Percentiles rank a stretch among this genome's conserved stretches.
phyloP scores from a whole-genome alignment of 2,888 invertebrate species.

The Salpingus planirostris region DNA sequence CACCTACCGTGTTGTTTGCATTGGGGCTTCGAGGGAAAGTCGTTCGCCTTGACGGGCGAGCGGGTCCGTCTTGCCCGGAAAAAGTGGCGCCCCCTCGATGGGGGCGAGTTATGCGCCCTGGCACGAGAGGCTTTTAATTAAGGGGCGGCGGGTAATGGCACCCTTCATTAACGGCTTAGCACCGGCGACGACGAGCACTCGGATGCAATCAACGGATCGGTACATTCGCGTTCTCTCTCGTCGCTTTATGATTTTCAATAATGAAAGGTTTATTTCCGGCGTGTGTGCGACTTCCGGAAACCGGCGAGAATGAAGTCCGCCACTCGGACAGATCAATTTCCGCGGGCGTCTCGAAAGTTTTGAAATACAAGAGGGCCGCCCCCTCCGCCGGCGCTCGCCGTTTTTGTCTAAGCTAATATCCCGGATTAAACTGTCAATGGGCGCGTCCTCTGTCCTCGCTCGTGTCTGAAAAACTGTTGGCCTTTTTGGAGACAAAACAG shows the following conservation, averaged over 20 bases:
- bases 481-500: not conserved
- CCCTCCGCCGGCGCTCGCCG: not conserved
- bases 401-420: constrained; percentile 8
- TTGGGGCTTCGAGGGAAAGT: too few species aligned
- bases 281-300: constrained; percentile 4
- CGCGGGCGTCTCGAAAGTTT: too few species aligned
- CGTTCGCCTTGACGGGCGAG: too few species aligned
- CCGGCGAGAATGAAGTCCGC: too few species aligned
- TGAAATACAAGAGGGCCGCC: too few species aligned
- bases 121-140: too few species aligned
- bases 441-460: constrained; percentile 1
- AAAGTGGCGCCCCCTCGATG: too few species aligned
- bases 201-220: constrained; percentile 10
- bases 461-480: not conserved
- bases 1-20: too few species aligned
- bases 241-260: constrained; percentile 8
- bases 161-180: constrained; percentile 8
- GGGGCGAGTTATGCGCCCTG: too few species aligned
- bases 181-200: constrained; percentile 9
- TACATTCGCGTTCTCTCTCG: constrained; percentile 7
- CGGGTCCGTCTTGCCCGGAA: too few species aligned
- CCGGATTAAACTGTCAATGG: constrained; percentile 7
- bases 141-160: constrained; percentile 7
- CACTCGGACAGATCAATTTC: constrained; percentile 8
- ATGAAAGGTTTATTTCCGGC: constrained; percentile 3